Evolutionary conservation across 2,888 invertebrate genomes (phyloP).

Genomic region (Leptothorax acervorum): DNA sequence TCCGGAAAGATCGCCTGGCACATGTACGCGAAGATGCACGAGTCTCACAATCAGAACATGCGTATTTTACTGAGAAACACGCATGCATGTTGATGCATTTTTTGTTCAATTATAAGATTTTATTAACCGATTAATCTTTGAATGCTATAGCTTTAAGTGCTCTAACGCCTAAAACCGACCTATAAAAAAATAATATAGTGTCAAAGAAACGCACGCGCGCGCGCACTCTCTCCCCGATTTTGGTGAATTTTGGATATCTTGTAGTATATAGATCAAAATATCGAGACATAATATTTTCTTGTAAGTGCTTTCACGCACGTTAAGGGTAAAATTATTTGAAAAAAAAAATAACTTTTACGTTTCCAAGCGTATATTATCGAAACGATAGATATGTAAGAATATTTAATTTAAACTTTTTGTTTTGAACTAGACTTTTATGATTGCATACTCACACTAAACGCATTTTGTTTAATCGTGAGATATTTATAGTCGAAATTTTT

Average conservation of each 20-base stretch:
- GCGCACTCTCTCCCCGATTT: neutral
- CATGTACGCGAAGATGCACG: conserved; percentile 5
- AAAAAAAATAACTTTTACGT: neutral
- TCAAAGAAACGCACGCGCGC: neutral
- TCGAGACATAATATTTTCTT: neutral
- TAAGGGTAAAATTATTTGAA: neutral
- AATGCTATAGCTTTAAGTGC: neutral
- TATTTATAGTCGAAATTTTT: neutral
- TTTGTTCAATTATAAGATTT: neutral
- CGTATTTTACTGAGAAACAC: neutral
- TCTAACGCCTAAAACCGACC: neutral
- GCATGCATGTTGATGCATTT: neutral
- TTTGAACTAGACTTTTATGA: neutral
- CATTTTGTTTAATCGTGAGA: neutral
- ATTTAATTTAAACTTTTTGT: neutral
- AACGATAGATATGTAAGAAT: neutral
- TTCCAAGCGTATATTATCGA: neutral
- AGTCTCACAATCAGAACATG: neutral
- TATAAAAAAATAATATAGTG: neutral
- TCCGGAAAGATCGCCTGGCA: conserved; percentile 34
- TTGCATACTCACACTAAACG: neutral
- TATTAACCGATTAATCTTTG: neutral
- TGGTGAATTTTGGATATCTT: neutral
- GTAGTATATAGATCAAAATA: neutral
- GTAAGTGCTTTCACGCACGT: neutral